Conservation (phyloP, 2,888 invertebrate genomes). For the Pachydiplax longipennis region DNA sequence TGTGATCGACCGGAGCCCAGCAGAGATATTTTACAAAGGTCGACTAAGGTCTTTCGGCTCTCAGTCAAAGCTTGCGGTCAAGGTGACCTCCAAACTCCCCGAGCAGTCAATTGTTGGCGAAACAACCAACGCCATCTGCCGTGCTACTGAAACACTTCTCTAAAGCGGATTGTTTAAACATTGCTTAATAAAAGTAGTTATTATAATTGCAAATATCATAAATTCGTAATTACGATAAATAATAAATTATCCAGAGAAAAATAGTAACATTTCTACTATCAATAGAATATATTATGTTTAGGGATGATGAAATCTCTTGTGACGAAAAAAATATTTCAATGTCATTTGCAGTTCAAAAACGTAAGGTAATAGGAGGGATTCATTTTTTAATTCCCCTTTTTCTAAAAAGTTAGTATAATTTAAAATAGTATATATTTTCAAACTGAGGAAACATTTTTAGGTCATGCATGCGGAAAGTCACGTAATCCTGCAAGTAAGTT, state of each 20-base stretch:
- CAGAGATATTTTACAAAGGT: not conserved
- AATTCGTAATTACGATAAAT: no score
- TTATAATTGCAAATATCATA: not conserved
- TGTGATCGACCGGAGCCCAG: not conserved
- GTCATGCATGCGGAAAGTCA: no score
- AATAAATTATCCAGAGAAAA: no score
- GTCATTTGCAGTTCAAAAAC: no score
- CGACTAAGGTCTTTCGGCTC: not conserved
- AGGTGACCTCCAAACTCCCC: slow-evolving; percentile 14
- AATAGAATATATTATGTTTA: not conserved
- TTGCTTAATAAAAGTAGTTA: not conserved
- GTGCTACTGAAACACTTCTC: not conserved
- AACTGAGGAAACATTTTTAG: no score
- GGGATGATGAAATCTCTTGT: not conserved
- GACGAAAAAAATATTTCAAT: no score
- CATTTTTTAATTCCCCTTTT: no score
- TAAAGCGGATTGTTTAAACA: not conserved
- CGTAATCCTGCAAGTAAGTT: no score
- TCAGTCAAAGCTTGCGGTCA: slow-evolving; percentile 39
- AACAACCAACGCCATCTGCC: not conserved
- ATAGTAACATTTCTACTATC: no score
- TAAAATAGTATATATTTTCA: no score
- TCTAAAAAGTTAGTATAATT: no score
- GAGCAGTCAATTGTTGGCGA: not conserved
- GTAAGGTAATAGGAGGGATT: no score